Percentiles rank a stretch among this genome's conserved stretches.
phyloP scores from a whole-genome alignment of 2,113 vertebrate genomes.

The Ciconia stormi region DNA sequence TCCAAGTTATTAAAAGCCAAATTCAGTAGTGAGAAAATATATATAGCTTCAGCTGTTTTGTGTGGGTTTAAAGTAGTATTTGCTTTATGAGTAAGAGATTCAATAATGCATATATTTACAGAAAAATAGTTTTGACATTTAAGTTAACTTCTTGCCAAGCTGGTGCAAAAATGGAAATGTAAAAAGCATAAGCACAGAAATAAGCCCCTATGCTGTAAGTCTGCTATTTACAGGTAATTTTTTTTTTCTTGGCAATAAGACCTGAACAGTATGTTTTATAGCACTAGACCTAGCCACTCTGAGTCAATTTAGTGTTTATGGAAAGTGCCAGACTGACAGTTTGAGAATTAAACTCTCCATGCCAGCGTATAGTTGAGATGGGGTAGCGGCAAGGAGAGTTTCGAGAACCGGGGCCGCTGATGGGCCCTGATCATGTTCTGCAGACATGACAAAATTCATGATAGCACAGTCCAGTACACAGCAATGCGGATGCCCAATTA shows the following conservation, averaged over 20 bases:
- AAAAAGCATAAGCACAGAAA: conserved; percentile 46
- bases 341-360: conserved; percentile 6
- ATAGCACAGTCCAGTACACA: neutral
- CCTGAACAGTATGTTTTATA: conserved; percentile 43
- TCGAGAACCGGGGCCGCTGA: neutral
- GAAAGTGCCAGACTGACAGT: conserved; percentile 40
- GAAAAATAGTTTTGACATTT: conserved; percentile 65
- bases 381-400: neutral
- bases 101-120: conserved; percentile 68
- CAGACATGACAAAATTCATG: neutral
- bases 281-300: conserved; percentile 22
- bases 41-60: conserved; percentile 61
- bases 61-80: conserved; percentile 58
- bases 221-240: conserved; percentile 45
- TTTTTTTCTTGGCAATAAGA: conserved; percentile 53
- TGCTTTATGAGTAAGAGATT: conserved; percentile 63
- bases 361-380: neutral
- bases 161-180: conserved; percentile 56
- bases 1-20: conserved; percentile 54
- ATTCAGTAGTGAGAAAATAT: conserved; percentile 67
- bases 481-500: accelerated
- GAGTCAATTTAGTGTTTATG: conserved; percentile 57
- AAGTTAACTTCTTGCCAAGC: conserved; percentile 39
- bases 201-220: neutral
- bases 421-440: neutral